These are phyloP conservation scores for Scortum barcoo DNA, from an alignment of 2,113 vertebrate species.

Conservation along the genomic window DNA sequence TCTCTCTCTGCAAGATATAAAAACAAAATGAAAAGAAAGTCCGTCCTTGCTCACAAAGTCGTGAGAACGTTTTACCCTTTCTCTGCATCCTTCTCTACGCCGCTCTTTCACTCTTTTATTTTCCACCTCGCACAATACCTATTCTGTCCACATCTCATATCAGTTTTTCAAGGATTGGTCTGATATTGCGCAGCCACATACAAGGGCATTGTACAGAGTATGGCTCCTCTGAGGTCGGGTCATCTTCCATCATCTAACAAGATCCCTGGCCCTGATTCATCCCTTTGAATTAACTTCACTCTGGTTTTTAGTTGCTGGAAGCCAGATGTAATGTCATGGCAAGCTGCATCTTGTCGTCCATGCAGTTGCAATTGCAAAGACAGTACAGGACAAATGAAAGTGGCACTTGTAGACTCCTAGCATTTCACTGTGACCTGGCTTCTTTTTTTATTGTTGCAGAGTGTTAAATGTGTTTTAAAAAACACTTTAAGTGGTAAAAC, in stretches of 20 bases:
- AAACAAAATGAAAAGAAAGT: not conserved
- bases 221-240: not conserved
- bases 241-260: slow-evolving; percentile 11
- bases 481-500: not conserved
- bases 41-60: slow-evolving; percentile 21
- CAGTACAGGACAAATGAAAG: not conserved
- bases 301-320: not conserved
- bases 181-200: slow-evolving; percentile 5
- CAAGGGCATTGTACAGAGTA: not conserved
- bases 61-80: not conserved
- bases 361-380: slow-evolving; percentile 1
- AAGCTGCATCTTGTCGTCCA: slow-evolving; percentile 13
- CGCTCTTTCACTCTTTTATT: slow-evolving; percentile 19
- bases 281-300: slow-evolving; percentile 21
- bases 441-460: not conserved
- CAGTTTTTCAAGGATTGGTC: slow-evolving; percentile 19
- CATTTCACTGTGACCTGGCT: not conserved
- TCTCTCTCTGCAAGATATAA: not conserved
- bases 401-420: not conserved
- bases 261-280: slow-evolving; percentile 5
- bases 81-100: not conserved
- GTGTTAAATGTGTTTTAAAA: not conserved
- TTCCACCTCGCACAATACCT: slow-evolving; percentile 23
- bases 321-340: slow-evolving; percentile 4
- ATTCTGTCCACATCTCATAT: slow-evolving; percentile 1